Evolutionary conservation across 2,888 invertebrate genomes (phyloP), one percentile per base, ranked within the genome.

Genomic region (Drosophila mulleri): DNA sequence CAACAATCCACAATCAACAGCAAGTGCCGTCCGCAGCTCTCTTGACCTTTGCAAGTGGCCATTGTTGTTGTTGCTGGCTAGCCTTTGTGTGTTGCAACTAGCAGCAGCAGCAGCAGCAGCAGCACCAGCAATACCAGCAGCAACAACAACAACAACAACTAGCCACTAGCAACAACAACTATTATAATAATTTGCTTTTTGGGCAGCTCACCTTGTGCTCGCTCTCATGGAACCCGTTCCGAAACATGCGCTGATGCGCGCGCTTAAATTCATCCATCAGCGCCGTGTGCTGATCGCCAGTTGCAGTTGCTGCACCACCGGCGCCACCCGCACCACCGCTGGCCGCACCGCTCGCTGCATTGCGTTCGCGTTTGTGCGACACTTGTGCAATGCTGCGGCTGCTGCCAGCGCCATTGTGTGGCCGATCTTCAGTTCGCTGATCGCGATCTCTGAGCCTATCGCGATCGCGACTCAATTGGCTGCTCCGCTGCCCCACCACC

Each of bases 191-290:
- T 41, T 42, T 20, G 5, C 26, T 20, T 63, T 63, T 39, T 18
- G 45, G 58, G 67, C 72, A 67, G 83, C 90, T 91, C 82, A 91
- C 91, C 87, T 88, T 84, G 82, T 88, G 90, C 72, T 92, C 92
- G 72, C 81, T 88, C 79, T 93, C 93, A 70, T 91, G 90, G 72
- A 93, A 93, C 73, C 93, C 93, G 83, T 93, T 93, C 72, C 94
- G 94, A 92, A 98, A 98, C 97, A 98, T 98, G 94, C 96, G 96
- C 85, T 95, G 95, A 93, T 98, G 97, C 7, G 97, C 97, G 89
- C 96, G 96, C 92, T 96, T 97, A 92, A 98, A 98, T 93, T 98
- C 98, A 92, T 97, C 96, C 96, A 98, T 98, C 74, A 98, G 93
- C 82, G 96, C 96, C 80, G 95, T 95, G 89, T 96, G 96, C 48